These are phyloP conservation scores for Ectemnius continuus DNA, from an alignment of 2,888 invertebrate genomes.

Conservation along the genomic window DNA sequence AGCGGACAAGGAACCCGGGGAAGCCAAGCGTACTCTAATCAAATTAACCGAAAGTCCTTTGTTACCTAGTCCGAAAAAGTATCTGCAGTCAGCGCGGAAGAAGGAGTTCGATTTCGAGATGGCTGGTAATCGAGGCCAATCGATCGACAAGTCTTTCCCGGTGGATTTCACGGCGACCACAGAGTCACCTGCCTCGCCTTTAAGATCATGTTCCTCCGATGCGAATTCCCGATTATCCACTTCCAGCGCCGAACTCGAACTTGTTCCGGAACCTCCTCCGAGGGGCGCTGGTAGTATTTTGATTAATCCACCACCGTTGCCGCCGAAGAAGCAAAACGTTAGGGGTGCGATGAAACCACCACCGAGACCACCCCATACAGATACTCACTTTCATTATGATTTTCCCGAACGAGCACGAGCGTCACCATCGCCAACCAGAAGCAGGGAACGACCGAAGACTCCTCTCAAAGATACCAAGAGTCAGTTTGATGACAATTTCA, in stretches of 20 bases:
- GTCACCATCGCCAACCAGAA: constrained; percentile 54
- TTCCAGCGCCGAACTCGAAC: constrained; percentile 75
- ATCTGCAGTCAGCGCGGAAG: constrained; percentile 64
- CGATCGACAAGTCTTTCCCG: constrained; percentile 71
- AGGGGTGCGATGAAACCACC: constrained; percentile 83
- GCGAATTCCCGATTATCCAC: constrained; percentile 71
- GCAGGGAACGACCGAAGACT: constrained; percentile 72
- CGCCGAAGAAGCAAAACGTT: constrained; percentile 84
- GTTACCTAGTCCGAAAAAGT: constrained; percentile 75
- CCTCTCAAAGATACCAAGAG: constrained; percentile 79
- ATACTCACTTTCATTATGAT: constrained; percentile 80
- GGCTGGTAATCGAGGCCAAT: constrained; percentile 54
- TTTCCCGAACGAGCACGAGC: constrained; percentile 79
- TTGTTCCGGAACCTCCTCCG: constrained; percentile 84
- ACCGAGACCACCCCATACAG: constrained; percentile 82
- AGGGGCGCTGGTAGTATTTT: constrained; percentile 82
- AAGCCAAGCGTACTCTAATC: constrained; percentile 67
- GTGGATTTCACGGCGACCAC: constrained; percentile 69
- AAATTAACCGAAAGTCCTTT: constrained; percentile 56
- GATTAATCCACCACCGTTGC: constrained; percentile 85
- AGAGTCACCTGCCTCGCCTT: constrained; percentile 70
- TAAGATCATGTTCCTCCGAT: constrained; percentile 72
- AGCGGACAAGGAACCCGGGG: constrained; percentile 57
- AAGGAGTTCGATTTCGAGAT: constrained; percentile 69
- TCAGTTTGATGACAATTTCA: constrained; percentile 74